Conservation (phyloP, 2,888 invertebrate species). For the Habrosyne pyritoides region DNA sequence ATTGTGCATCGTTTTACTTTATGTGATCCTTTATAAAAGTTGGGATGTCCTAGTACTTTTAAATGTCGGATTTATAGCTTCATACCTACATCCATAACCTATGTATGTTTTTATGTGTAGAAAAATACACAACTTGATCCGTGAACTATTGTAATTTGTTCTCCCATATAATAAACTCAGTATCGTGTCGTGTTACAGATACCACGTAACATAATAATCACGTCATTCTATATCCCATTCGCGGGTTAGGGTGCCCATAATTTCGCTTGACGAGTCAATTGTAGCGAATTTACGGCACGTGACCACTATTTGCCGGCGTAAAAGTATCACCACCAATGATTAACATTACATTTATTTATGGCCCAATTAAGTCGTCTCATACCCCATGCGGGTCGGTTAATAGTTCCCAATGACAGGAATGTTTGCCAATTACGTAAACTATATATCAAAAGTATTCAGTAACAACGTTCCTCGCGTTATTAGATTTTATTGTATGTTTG, state of each 20-base stretch:
- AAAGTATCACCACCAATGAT: slow-evolving; percentile 68
- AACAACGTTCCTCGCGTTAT: slow-evolving; percentile 33
- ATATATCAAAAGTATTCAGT: slow-evolving; percentile 15
- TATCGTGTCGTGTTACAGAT: slow-evolving; percentile 55
- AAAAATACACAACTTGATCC: background rate
- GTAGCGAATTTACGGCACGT: slow-evolving; percentile 75
- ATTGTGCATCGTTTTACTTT: slow-evolving; percentile 44
- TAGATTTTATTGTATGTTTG: slow-evolving; percentile 48
- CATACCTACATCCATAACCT: slow-evolving; percentile 8
- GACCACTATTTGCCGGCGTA: slow-evolving; percentile 75
- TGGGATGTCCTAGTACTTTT: slow-evolving; percentile 24
- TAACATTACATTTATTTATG: slow-evolving; percentile 70
- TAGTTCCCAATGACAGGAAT: slow-evolving; percentile 23
- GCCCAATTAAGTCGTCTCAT: slow-evolving; percentile 72
- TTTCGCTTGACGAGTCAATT: slow-evolving; percentile 66
- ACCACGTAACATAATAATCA: slow-evolving; percentile 71
- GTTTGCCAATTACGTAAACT: slow-evolving; percentile 29
- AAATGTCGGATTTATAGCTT: background rate
- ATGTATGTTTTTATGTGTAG: background rate
- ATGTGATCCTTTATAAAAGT: slow-evolving; percentile 45
- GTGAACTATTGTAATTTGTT: slow-evolving; percentile 15
- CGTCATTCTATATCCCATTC: slow-evolving; percentile 66
- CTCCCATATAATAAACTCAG: slow-evolving; percentile 40
- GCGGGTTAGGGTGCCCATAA: slow-evolving; percentile 56
- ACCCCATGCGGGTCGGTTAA: slow-evolving; percentile 68